A percentile compares a stretch with the other conserved stretches of the same genome.
Conservation (phyloP, 2,797 vertebrate genomes). For the Silurus aristotelis region DNA sequence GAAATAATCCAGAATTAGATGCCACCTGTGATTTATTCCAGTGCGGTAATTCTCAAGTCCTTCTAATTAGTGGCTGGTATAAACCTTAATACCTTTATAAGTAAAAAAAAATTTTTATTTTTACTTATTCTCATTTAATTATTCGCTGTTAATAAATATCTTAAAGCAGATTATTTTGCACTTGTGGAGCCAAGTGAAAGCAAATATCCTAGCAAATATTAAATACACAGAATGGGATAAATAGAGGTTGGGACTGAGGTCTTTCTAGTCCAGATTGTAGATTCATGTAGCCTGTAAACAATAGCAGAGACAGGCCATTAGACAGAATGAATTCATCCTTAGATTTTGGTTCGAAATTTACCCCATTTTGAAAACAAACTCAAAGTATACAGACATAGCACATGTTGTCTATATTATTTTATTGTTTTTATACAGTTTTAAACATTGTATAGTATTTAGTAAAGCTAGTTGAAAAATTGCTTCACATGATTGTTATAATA, state of each 20-base stretch:
- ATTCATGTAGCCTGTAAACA: neutral
- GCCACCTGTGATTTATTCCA: neutral
- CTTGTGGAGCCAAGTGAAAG: neutral
- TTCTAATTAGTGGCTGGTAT: neutral
- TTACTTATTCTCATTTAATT: neutral
- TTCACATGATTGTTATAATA: neutral
- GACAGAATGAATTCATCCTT: neutral
- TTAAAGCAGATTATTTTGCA: neutral
- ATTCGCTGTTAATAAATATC: neutral
- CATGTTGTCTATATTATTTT: neutral
- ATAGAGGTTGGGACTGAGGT: neutral
- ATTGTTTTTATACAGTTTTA: neutral
- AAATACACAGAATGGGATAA: neutral
- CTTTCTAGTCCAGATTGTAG: neutral
- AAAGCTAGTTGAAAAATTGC: neutral
- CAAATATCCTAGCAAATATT: neutral
- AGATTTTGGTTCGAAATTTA: neutral
- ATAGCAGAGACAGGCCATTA: neutral
- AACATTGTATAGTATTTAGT: no score
- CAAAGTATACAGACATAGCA: neutral
- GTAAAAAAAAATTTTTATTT: neutral
- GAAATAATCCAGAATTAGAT: constrained; percentile 19
- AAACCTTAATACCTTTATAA: neutral
- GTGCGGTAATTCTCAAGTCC: neutral
- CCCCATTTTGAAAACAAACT: neutral